Base-by-base conservation (phyloP, 2,888 invertebrate species). In the Limnephilus rhombicus region DNA sequence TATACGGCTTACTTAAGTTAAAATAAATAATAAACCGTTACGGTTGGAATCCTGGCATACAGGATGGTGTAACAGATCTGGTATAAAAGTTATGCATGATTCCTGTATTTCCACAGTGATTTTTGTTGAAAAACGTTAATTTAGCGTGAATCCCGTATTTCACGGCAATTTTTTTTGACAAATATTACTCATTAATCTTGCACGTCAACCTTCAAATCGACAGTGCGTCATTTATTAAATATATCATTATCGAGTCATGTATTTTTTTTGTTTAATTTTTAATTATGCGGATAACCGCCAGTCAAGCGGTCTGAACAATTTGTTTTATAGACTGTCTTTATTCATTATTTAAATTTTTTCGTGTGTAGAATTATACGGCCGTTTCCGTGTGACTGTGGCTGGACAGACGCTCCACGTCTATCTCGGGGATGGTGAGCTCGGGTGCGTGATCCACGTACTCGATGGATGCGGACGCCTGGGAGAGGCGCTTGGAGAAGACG, bases 351-450 rank as follows among this genome's bases (percentile, higher is more conserved):
- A 80, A 31, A 31, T 87, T 53, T 82, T 91, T 92, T 24, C 68
- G 37, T 91, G n/a, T 91, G 81, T 24, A 68, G 24, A 24, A 24
- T 95, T 98, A 98, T 95, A 98, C 98, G 95, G 98, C 98, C 94
- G 98, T 98, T 97, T 99, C 98, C 95, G 98, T 99, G 97, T 99
- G 98, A 96, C 98, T 98, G 97, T 98, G 98, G 95, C 98, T 98
- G 95, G 98, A 98, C 94, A 98, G 97, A 94, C 98, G 98, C 96
- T 98, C 98, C 95, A 98, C 98, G 96, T 98, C 98, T 95, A 98
- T 98, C 97, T 98, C 98, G 95, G 98, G 98, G 95, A 98, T 98
- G 96, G 98, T 98, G 95, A 98, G 97, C 96, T 98, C 97, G 95
- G 98, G 98, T 95, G 98, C 98, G 96, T 98, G 97, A 96, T 98